These are phyloP conservation scores for Pomacea maculata DNA, from an alignment of 1,140 invertebrate species.

Conservation along the genomic window DNA sequence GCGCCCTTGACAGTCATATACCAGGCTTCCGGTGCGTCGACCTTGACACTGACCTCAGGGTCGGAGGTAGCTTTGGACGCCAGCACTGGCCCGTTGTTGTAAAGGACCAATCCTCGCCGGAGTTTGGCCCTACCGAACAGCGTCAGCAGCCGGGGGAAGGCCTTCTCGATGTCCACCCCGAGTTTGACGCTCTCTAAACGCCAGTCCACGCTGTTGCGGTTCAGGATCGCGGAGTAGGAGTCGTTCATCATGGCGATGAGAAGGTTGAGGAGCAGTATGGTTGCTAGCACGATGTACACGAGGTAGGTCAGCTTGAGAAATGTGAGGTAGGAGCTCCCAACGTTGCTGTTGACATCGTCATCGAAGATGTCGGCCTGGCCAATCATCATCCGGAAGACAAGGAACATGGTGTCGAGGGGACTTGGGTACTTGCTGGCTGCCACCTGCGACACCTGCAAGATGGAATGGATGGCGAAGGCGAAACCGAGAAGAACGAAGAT, in stretches of 20 bases:
- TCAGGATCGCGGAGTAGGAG: conserved; percentile 51
- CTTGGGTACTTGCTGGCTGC: conserved; percentile 28
- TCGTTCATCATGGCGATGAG: conserved; percentile 64
- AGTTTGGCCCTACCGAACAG: conserved; percentile 34
- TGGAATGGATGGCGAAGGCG: conserved; percentile 50
- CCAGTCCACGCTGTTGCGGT: conserved; percentile 43
- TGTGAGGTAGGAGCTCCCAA: conserved; percentile 21
- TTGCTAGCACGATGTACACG: conserved; percentile 54
- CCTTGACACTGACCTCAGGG: not conserved
- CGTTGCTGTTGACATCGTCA: conserved; percentile 26
- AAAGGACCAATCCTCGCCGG: not conserved
- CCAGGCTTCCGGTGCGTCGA: not conserved
- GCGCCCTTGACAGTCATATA: not conserved
- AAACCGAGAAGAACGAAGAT: conserved; percentile 57
- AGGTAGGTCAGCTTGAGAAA: conserved; percentile 43
- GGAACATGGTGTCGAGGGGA: conserved; percentile 45
- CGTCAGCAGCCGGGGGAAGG: conserved; percentile 34
- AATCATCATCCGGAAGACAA: conserved; percentile 54
- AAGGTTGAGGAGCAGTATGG: conserved; percentile 56
- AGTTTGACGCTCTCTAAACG: conserved; percentile 54
- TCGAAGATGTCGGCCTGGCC: conserved; percentile 55
- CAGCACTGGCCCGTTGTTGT: not conserved
- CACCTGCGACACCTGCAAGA: conserved; percentile 37
- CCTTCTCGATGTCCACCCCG: conserved; percentile 51
- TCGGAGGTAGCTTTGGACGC: not conserved